Conservation (phyloP, 2,797 vertebrate species). For the Brachymystax lenok region DNA sequence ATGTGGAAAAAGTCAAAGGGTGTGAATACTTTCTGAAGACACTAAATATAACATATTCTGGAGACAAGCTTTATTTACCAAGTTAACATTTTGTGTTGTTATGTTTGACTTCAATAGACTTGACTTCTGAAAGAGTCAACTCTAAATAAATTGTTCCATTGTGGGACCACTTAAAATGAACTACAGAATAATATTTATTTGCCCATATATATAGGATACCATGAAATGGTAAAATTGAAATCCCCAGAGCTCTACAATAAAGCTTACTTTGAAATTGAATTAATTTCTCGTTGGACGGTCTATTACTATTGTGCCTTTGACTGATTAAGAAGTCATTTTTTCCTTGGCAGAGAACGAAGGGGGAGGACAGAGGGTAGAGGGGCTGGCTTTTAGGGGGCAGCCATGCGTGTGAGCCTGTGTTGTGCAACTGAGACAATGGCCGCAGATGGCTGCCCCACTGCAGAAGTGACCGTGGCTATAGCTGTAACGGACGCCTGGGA, state of each 20-base stretch:
- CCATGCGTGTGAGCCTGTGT: constrained; percentile 72
- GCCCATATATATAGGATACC: not conserved
- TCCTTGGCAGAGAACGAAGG: constrained; percentile 42
- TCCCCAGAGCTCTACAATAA: constrained; percentile 33
- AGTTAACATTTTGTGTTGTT: not conserved
- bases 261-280: constrained; percentile 50
- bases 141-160: not conserved
- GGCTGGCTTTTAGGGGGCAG: constrained; percentile 63
- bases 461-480: constrained; percentile 71
- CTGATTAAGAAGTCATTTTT: constrained; percentile 72
- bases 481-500: constrained; percentile 49
- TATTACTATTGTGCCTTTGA: constrained; percentile 43
- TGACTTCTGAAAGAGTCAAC: not conserved
- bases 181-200: not conserved
- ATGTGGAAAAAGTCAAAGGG: too few relatives aligned
- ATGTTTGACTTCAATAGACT: not conserved
- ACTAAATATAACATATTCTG: too few relatives aligned
- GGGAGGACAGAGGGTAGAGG: constrained; percentile 55
- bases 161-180: too few relatives aligned
- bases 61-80: too few relatives aligned
- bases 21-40: too few relatives aligned
- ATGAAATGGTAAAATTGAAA: constrained; percentile 19
- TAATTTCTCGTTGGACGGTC: constrained; percentile 32
- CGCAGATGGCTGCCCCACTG: constrained; percentile 77
- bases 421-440: constrained; percentile 73